Conservation (phyloP, 2,888 invertebrate species). For the Lasioglossum lativentre region DNA sequence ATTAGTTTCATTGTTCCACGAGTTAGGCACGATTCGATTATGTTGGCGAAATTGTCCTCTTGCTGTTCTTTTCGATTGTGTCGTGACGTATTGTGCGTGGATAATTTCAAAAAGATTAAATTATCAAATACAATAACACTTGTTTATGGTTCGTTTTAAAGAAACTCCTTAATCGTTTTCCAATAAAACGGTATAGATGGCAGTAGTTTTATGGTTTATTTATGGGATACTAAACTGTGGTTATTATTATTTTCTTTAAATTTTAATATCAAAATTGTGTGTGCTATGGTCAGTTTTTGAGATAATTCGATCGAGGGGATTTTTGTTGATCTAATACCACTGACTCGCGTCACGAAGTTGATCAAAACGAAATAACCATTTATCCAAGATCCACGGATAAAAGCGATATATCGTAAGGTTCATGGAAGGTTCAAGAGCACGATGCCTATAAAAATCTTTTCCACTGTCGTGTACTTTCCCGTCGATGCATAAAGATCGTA, state of each 20-base stretch:
- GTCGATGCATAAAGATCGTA: neutral
- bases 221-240: neutral
- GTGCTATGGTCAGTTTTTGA: too few relatives aligned
- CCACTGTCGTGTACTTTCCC: neutral
- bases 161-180: neutral
- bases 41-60: neutral
- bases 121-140: neutral
- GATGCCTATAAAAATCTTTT: neutral
- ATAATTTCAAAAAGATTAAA: neutral
- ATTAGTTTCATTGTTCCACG: conserved; percentile 6
- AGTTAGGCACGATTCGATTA: neutral
- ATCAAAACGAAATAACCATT: neutral
- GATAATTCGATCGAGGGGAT: neutral
- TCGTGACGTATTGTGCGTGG: neutral
- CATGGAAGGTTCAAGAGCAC: neutral
- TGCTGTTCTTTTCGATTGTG: neutral
- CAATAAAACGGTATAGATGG: neutral
- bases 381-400: neutral
- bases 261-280: neutral
- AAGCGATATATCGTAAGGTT: neutral
- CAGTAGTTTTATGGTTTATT: neutral
- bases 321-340: too few relatives aligned
- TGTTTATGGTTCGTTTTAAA: neutral
- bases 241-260: neutral
- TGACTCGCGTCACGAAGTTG: neutral